Base-by-base conservation (phyloP, 2,888 invertebrate genomes). In the Sphecodes monilicornis region DNA sequence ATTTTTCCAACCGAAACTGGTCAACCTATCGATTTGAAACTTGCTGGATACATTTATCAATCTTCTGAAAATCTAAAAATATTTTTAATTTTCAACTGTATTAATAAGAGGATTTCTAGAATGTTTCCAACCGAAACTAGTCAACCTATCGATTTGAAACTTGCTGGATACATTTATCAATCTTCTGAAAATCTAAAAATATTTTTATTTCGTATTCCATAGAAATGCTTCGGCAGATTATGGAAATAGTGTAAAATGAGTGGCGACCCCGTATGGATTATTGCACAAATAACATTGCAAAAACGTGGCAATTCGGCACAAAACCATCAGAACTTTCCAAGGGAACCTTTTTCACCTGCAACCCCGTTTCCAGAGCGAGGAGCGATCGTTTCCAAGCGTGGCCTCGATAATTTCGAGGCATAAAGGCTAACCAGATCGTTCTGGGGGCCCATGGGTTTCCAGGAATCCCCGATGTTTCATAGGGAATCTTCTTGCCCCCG, bases 391-490 rank as follows among this genome's bases (percentile, higher is more conserved):
- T 66, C 39, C 71, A 64, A n/a, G 50, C 57, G 41, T 77, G 82
- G 60, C 29, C 71, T 70, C 69, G 57, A 84, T 84, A 84, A 76
- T 86, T 66, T 84, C 78, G n/a, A 76, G 78, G 50, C 73, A 76
- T 86, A 87, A 84, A 86, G 13, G 13, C 57, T 84, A 84, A 78
- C 64, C 36, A 60, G 85, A 82, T 77, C 76, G 57, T 66, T 84
- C 43, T 66, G 80, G 43, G 32, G 68, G 54, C 22, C 69, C 29
- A 3, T 22, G 6, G 26, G 36, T 70, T 86, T 88, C 81, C 73
- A 36, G 54, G 81, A 87, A 87, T 64, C 39, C 57, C 11, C 26
- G 73, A 43, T 76, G 68, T 76, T 83, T 70, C 77, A 39, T 70
- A 26, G 41, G 43, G 64, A 60, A 39, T 78, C 64, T 71, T 32